Conservation (phyloP, 2,113 vertebrate genomes). For the Bothrops jararaca region DNA sequence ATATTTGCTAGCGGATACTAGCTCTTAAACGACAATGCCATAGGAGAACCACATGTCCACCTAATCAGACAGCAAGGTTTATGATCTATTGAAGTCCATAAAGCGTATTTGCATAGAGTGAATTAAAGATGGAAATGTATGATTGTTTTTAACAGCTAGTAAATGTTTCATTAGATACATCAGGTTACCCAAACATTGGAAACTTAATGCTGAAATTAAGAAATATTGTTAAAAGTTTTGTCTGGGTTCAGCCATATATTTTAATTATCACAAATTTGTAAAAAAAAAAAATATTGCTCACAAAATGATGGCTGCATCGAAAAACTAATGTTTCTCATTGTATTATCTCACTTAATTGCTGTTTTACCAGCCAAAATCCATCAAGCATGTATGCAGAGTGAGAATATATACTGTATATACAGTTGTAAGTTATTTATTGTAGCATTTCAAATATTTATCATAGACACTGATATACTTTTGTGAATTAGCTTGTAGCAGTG, state of each 20-base stretch:
- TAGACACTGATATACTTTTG: constrained; percentile 22
- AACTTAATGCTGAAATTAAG: not conserved
- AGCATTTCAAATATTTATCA: constrained; percentile 46
- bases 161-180: constrained; percentile 39
- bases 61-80: not conserved
- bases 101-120: not conserved
- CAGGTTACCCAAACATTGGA: constrained; percentile 29
- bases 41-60: too few relatives aligned
- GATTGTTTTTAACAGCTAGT: constrained; percentile 45
- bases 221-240: constrained; percentile 19
- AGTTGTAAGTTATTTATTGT: constrained; percentile 53
- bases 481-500: constrained; percentile 34
- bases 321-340: not conserved
- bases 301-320: accelerated
- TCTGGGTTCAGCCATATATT: not conserved
- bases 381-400: constrained; percentile 9
- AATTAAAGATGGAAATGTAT: not conserved
- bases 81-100: not conserved
- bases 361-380: constrained; percentile 14
- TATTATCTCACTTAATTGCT: not conserved
- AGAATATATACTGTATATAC: constrained; percentile 47
- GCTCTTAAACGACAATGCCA: constrained; percentile 16
- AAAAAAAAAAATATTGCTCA: not conserved
- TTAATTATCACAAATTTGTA: not conserved
- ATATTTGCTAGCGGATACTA: not conserved